These are phyloP conservation scores for Microctenopoma stevenorrisi DNA, from an alignment of 2,797 vertebrate genomes.

Conservation along the genomic window DNA sequence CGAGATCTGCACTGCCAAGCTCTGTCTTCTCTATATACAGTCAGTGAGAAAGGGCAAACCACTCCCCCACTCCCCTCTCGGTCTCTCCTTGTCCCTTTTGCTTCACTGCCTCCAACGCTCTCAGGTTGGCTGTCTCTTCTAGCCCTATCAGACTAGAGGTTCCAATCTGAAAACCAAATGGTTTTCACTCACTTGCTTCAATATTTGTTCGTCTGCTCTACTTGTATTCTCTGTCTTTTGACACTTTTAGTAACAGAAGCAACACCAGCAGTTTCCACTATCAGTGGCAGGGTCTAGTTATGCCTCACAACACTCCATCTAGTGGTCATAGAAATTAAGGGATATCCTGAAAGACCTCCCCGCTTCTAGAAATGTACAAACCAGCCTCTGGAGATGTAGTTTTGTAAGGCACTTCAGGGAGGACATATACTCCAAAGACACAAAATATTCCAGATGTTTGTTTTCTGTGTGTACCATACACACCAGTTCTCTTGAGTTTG, in stretches of 20 bases:
- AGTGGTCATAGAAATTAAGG: constrained; percentile 61
- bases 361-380: constrained; percentile 49
- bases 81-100: constrained; percentile 41
- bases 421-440: constrained; percentile 15
- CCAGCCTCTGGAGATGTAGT: constrained; percentile 13
- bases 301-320: constrained; percentile 65
- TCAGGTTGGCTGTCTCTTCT: constrained; percentile 39
- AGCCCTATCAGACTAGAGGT: constrained; percentile 35
- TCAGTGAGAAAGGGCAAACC: constrained; percentile 63
- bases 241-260: constrained; percentile 26
- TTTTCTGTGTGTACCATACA: not conserved
- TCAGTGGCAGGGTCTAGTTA: constrained; percentile 36
- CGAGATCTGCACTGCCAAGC: constrained; percentile 64
- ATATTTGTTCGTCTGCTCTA: not conserved
- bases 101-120: constrained; percentile 42
- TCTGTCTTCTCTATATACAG: constrained; percentile 80
- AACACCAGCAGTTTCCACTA: constrained; percentile 2
- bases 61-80: constrained; percentile 62
- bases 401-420: constrained; percentile 29
- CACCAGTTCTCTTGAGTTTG: constrained; percentile 12
- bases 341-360: constrained; percentile 18
- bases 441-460: constrained; percentile 38
- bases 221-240: constrained; percentile 5
- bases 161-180: constrained; percentile 16
- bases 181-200: constrained; percentile 20